Percentiles rank a stretch among this genome's conserved stretches.
Conservation (phyloP, 2,888 invertebrate species). For the Pegoplata infirma region DNA sequence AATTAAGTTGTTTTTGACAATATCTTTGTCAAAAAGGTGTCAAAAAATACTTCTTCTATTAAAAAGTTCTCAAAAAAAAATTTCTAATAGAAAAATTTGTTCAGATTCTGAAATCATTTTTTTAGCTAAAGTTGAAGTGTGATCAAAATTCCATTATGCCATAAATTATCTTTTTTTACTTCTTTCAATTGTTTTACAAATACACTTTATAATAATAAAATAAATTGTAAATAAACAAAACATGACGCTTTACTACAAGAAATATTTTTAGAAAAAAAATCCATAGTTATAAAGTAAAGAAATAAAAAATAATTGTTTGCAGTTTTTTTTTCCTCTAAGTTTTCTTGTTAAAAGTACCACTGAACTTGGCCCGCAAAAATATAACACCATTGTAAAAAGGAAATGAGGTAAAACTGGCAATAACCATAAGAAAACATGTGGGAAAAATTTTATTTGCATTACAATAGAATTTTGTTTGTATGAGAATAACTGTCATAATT, state of each 20-base stretch:
- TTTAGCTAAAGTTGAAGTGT: background rate
- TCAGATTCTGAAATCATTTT: too few relatives aligned
- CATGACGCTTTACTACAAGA: background rate
- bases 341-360: constrained; percentile 20
- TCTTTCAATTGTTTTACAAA: background rate
- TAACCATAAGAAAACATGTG: background rate
- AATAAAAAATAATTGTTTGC: background rate
- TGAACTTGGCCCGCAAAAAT: constrained; percentile 53
- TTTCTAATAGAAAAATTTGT: too few relatives aligned
- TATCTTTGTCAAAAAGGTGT: too few relatives aligned
- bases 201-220: background rate
- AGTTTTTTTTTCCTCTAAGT: background rate
- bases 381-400: background rate
- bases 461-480: constrained; percentile 28
- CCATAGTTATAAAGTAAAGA: background rate
- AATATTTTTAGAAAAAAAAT: background rate
- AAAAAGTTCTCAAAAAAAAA: too few relatives aligned
- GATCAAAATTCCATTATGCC: background rate
- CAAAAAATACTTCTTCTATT: too few relatives aligned
- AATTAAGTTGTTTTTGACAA: too few relatives aligned
- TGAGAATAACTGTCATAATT: constrained; percentile 38
- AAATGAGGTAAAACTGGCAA: constrained; percentile 11
- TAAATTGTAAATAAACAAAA: background rate
- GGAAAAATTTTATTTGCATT: constrained; percentile 2
- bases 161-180: background rate